These are phyloP conservation scores for Phainopepla nitens DNA, from an alignment of 2,113 vertebrate genomes.

Conservation along the genomic window DNA sequence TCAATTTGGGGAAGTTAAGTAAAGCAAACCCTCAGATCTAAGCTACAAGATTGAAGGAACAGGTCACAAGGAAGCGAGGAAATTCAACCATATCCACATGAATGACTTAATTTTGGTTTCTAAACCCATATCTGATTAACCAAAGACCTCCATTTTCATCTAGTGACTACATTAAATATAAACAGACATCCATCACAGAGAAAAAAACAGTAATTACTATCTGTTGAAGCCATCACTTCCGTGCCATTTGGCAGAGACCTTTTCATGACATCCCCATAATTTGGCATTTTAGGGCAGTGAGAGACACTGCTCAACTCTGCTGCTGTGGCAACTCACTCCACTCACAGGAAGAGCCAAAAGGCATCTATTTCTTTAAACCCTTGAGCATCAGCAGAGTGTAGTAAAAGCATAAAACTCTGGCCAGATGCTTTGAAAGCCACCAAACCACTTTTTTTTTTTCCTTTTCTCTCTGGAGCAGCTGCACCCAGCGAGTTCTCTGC, in stretches of 20 bases:
- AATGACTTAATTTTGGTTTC: constrained; percentile 14
- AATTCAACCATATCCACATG: constrained; percentile 14
- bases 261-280: neutral
- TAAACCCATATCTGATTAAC: constrained; percentile 18
- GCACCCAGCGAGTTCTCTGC: neutral
- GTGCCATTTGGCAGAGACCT: neutral
- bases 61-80: constrained; percentile 3
- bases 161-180: neutral
- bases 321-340: neutral
- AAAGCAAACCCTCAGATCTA: constrained; percentile 35
- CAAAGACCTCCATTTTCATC: constrained; percentile 5
- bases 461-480: neutral
- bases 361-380: neutral
- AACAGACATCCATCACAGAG: neutral
- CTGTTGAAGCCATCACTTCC: neutral
- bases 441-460: neutral
- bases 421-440: neutral
- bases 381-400: neutral
- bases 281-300: neutral
- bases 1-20: constrained; percentile 2
- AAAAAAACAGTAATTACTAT: neutral
- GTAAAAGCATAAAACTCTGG: neutral
- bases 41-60: constrained; percentile 12
- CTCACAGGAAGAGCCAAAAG: neutral
- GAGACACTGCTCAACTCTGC: accelerated